A percentile compares a stretch with the other conserved stretches of the same genome.
Conservation (phyloP, 2,113 vertebrate species). For the Syrmaticus mikado region DNA sequence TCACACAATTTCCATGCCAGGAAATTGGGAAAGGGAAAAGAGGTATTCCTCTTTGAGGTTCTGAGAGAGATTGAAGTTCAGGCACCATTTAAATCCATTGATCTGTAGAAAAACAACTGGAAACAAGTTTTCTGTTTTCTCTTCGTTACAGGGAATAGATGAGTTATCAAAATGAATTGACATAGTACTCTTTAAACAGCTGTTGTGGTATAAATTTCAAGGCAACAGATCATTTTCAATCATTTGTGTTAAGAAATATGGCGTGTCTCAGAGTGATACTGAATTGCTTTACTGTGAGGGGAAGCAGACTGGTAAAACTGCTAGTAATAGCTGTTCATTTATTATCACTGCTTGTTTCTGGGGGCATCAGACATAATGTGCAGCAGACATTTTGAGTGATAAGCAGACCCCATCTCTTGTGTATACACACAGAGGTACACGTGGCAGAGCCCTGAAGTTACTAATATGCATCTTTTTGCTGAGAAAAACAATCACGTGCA, state of each 20-base stretch:
- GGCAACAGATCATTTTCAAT: slow-evolving; percentile 18
- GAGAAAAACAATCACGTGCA: background rate
- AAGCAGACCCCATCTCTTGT: background rate
- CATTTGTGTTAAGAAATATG: background rate
- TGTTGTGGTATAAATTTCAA: slow-evolving; percentile 49
- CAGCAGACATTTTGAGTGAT: background rate
- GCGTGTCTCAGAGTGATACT: background rate
- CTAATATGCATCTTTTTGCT: background rate
- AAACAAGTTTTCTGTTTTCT: slow-evolving; percentile 29
- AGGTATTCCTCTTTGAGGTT: background rate
- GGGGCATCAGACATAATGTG: background rate
- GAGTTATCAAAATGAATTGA: slow-evolving; percentile 8
- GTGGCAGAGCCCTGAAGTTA: background rate
- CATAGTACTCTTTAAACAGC: slow-evolving; percentile 24
- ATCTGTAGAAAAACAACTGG: slow-evolving; percentile 5
- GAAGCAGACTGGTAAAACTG: background rate
- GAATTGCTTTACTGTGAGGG: background rate
- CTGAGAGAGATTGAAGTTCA: background rate
- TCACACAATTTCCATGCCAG: background rate
- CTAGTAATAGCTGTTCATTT: background rate
- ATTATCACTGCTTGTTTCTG: background rate
- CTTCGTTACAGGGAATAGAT: background rate
- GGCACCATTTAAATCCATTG: background rate
- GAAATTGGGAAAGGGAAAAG: background rate
- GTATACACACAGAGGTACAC: background rate